Base-by-base conservation (phyloP, 2,113 vertebrate species). In the Heterocephalus glaber region DNA sequence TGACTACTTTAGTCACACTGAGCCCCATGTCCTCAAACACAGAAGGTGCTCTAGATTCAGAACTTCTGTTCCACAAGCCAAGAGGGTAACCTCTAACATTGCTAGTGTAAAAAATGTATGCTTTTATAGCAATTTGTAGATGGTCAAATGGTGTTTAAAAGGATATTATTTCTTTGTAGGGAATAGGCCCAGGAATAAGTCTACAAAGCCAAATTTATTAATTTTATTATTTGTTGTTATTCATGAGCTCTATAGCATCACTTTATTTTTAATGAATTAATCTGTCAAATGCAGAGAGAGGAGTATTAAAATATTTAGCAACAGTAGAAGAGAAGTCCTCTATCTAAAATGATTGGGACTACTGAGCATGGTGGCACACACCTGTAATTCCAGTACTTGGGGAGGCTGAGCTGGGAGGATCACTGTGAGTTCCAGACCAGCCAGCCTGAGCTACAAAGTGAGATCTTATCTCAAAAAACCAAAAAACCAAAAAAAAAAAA, bases 251-350 rank as follows among this genome's bases (percentile, higher is more conserved):
- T 19, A 70, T 63, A 90, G 10, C 0, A 24, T 82, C 26, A 61
- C 74, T 89, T 94, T 91, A 60, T 12, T 70, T 90, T 89, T 86
- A 33, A 79, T 28, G 79, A 52, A 4, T 87, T 76, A 54, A n/a
- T 35, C 24, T 68, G 4, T 65, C 61, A 90, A 68, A 68, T 76
- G n/a, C 3, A 56, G 38, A 89, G 79, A 80, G 76, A 70, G 2
- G 22, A 54, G 26, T 44, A 44, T 94, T 89, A 83, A 94, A 82
- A 52, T 84, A 86, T 56, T 89, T 82, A 2, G 33, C 3, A 81
- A 30, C 5, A 93, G 16, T 61, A 44, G 81, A 63, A 54, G 1
- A 44, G 81, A 63, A 54, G 1, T 8, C 24, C 49, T 44, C 24
- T 77, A 8, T 90, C 38, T 68, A 91, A 60, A 12, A 76, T 41